Evolutionary conservation across 2,797 vertebrate species (phyloP), one percentile per base, ranked within the genome.

Genomic region (Coranthus polyacanthus): DNA sequence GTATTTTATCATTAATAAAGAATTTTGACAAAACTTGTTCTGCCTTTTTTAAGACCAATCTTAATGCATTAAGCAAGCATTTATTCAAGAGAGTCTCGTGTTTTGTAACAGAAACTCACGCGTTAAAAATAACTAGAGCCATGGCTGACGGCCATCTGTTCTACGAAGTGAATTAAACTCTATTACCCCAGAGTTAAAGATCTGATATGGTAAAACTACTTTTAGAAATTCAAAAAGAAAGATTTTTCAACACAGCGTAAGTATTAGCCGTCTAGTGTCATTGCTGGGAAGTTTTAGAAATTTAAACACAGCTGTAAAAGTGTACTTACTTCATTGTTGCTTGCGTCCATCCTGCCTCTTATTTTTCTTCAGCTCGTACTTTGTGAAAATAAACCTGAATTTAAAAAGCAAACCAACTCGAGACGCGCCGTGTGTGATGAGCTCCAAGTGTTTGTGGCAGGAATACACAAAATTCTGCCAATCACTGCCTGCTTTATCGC

Each of bases 401-500:
- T 42, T 5, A 56, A 60, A 46, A 56, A 55, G 32, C 47, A 73
- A 45, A 18, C 15, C 36, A 3, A 11, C 34, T 66, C 32, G 16
- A 68, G 45, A 59, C 44, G 43, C 18, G 54, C 15, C 13, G 7
- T 32, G 46, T 60, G 45, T 15, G n/a, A 26, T 41, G 59, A 78
- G 56, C n/a, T 17, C 20, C 12, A 16, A 45, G 59, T 22, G 43
- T 72, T 41, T 49, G 39, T 56, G 45, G 41, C 41, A 69, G 54
- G 81, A 39, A 58, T 22, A 24, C 42, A 60, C 36, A 63, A 56
- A 59, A 47, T 66, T 69, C 52, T 74, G 78, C 57, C 75, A 84
- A 6, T 84, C 72, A 68, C 84, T 63, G 77, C 42, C 75, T 71
- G 54, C 68, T 86, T 86, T 89, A 89, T 89, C 87, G 74, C 72